Evolutionary conservation across 2,113 vertebrate genomes (phyloP).

Genomic region (Melierax canorus): DNA sequence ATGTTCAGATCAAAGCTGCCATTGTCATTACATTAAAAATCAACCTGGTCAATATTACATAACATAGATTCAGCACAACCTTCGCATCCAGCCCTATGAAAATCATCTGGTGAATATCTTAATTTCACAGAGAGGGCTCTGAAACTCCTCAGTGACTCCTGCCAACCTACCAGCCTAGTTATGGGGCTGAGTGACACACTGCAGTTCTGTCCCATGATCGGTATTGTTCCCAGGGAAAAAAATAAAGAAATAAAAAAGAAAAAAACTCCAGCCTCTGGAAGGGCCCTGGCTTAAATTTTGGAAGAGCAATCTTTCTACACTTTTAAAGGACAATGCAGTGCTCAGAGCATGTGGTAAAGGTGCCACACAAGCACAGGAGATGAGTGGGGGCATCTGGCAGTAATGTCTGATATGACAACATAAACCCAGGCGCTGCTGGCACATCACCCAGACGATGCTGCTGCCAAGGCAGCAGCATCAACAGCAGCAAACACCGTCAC

Average conservation of each 20-base stretch:
- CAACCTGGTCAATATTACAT: not conserved
- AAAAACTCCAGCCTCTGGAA: accelerated
- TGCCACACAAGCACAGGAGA: not conserved
- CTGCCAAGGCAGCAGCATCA: not conserved
- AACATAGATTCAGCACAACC: not conserved
- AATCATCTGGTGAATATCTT: not conserved
- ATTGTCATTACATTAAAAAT: not conserved
- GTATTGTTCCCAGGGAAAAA: too few species aligned
- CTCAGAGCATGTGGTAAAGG: not conserved
- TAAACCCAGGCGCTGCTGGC: not conserved
- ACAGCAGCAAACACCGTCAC: not conserved
- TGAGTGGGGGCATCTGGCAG: not conserved
- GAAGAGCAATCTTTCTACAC: not conserved
- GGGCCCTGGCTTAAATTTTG: not conserved
- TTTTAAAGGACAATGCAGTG: not conserved
- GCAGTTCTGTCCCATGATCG: not conserved
- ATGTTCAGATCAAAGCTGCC: not conserved
- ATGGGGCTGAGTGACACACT: not conserved
- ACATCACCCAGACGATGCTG: too few species aligned
- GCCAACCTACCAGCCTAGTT: not conserved
- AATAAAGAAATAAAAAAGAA: not conserved
- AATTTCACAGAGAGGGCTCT: not conserved
- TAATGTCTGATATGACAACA: not conserved
- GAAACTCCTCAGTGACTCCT: not conserved
- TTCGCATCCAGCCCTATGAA: not conserved